These are phyloP conservation scores for Balearica regulorum DNA, from an alignment of 2,797 vertebrate genomes.

Conservation along the genomic window DNA sequence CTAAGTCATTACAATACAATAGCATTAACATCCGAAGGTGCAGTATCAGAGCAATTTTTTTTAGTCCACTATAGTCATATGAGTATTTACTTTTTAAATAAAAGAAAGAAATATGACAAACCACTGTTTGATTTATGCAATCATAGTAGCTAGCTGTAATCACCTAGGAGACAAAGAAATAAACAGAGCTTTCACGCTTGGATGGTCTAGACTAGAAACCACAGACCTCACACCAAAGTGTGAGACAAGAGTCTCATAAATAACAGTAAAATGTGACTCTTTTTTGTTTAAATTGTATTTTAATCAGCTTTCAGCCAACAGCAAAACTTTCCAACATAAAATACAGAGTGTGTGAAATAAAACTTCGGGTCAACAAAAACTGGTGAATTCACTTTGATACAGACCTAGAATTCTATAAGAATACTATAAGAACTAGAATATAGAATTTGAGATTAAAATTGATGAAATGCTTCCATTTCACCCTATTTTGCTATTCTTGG, in stretches of 20 bases:
- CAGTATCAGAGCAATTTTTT: background rate
- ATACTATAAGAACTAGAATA: background rate
- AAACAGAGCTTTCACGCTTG: background rate
- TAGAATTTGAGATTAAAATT: background rate
- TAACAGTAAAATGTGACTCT: background rate
- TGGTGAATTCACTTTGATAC: background rate
- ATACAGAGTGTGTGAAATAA: background rate
- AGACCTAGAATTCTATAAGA: background rate
- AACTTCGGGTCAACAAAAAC: background rate
- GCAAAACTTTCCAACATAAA: background rate
- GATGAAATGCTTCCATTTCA: background rate
- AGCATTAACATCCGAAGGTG: background rate
- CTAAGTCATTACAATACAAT: background rate
- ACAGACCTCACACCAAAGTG: background rate
- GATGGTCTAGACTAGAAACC: background rate
- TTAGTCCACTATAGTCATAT: background rate
- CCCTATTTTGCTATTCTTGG: background rate
- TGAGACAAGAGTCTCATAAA: background rate
- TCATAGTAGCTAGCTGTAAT: background rate
- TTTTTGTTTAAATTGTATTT: background rate
- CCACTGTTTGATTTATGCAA: background rate
- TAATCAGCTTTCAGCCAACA: background rate
- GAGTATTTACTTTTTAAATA: background rate
- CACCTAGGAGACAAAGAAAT: slow-evolving; percentile 17
- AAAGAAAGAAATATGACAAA: background rate